Evolutionary conservation across 2,797 vertebrate genomes (phyloP).

Genomic region (Heliangelus exortis): DNA sequence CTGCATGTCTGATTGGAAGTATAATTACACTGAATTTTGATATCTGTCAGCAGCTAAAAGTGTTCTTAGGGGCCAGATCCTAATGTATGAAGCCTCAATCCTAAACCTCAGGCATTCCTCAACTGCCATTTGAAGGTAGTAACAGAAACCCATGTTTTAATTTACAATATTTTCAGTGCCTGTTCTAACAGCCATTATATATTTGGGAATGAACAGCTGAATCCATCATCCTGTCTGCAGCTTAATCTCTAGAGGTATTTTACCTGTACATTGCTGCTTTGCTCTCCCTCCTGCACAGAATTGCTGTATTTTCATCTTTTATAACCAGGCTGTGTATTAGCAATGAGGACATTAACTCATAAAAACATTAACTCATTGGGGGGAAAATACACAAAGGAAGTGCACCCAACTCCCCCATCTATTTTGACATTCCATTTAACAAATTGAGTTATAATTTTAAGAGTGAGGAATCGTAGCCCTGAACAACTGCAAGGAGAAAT

Average conservation of each 20-base stretch:
- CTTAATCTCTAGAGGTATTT: not conserved
- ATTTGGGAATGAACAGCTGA: constrained; percentile 13
- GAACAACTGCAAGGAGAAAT: constrained; percentile 20
- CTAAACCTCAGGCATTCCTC: not conserved
- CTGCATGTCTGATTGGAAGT: constrained; percentile 33
- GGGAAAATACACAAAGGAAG: not conserved
- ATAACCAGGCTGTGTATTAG: not conserved
- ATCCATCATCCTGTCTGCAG: constrained; percentile 45
- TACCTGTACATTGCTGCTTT: constrained; percentile 35
- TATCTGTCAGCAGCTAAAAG: constrained; percentile 17
- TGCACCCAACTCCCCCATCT: not conserved
- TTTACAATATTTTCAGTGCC: constrained; percentile 46
- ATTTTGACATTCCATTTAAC: constrained; percentile 49
- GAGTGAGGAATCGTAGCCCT: constrained; percentile 4
- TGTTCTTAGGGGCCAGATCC: not conserved
- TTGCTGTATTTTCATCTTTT: constrained; percentile 1
- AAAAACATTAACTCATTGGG: constrained; percentile 38
- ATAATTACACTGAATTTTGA: constrained; percentile 37
- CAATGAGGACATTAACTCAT: constrained; percentile 15
- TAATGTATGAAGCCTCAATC: not conserved
- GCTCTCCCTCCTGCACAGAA: constrained; percentile 1
- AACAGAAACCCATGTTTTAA: constrained; percentile 36
- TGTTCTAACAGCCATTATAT: constrained; percentile 13
- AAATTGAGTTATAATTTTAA: constrained; percentile 29
- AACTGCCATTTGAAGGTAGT: constrained; percentile 23